These are phyloP conservation scores for Cyanocitta stelleri DNA, from an alignment of 2,113 vertebrate genomes.

Conservation along the genomic window DNA sequence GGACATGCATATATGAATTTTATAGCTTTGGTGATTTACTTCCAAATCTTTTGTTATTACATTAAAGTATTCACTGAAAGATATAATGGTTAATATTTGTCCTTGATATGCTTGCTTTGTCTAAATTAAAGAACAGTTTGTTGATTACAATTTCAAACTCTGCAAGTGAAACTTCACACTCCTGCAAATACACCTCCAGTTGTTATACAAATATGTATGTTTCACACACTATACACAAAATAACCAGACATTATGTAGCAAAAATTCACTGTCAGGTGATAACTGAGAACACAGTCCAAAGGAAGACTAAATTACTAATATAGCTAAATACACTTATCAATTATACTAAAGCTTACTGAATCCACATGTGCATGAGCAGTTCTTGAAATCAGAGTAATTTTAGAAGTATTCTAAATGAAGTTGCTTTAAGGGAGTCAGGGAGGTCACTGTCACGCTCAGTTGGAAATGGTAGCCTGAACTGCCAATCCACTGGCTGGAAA, in stretches of 20 bases:
- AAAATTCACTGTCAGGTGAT: not conserved
- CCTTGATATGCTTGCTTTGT: not conserved
- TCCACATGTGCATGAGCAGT: fast-evolving
- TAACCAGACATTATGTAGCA: not conserved
- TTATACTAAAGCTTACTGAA: not conserved
- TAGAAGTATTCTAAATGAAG: not conserved
- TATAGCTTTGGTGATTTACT: not conserved
- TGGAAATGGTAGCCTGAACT: not conserved
- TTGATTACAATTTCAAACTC: not conserved
- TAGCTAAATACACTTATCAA: not conserved
- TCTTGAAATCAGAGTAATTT: not conserved
- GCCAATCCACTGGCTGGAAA: not conserved
- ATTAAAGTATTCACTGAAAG: not conserved
- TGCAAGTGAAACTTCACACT: not conserved
- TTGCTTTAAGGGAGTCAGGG: not conserved
- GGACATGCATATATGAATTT: not conserved
- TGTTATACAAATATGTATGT: not conserved
- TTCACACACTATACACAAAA: not conserved
- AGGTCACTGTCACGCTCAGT: not conserved
- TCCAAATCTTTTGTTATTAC: not conserved
- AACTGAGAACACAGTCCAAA: not conserved
- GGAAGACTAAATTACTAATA: not conserved
- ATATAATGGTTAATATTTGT: not conserved
- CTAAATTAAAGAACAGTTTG: not conserved
- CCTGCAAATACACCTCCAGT: not conserved